phyloP scores from a whole-genome alignment of 2,888 invertebrate genomes.

The Caenorhabditis auriculariae region DNA sequence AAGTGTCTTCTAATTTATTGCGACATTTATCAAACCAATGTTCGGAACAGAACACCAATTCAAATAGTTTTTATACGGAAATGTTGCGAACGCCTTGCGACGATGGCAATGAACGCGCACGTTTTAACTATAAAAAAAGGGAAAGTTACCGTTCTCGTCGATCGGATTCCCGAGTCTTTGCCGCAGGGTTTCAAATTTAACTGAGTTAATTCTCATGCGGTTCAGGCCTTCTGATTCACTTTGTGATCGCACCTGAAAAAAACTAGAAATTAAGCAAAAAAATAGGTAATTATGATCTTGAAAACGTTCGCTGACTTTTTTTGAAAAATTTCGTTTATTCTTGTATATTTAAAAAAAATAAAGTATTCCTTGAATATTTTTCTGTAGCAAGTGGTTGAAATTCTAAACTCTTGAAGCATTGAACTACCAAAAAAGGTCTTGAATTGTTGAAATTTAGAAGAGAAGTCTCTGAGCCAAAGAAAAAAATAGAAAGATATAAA shows the following conservation, averaged over 20 bases:
- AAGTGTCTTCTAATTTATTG: not conserved
- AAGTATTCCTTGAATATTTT: too few species aligned
- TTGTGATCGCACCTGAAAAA: slow-evolving; percentile 56
- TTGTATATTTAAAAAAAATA: too few species aligned
- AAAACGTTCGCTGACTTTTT: not conserved
- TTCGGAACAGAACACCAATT: not conserved
- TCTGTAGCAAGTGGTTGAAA: too few species aligned
- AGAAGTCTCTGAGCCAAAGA: too few species aligned
- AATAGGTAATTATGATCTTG: not conserved
- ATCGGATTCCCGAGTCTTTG: slow-evolving; percentile 20
- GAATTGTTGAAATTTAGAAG: too few species aligned
- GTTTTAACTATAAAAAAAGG: not conserved
- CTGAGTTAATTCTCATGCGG: slow-evolving; percentile 26
- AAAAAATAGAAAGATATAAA: too few species aligned
- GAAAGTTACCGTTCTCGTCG: slow-evolving; percentile 25
- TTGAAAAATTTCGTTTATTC: too few species aligned
- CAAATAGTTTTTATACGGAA: not conserved
- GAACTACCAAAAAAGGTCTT: too few species aligned
- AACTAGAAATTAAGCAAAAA: not conserved
- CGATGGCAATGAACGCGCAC: not conserved
- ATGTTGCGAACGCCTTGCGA: too few species aligned
- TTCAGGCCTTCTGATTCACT: slow-evolving; percentile 59
- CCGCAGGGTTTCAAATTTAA: slow-evolving; percentile 18
- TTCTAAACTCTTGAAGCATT: too few species aligned
- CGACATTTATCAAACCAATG: not conserved